These are phyloP conservation scores for Drosophila pseudotakahashii DNA, from an alignment of 2,888 invertebrate genomes.

Conservation along the genomic window DNA sequence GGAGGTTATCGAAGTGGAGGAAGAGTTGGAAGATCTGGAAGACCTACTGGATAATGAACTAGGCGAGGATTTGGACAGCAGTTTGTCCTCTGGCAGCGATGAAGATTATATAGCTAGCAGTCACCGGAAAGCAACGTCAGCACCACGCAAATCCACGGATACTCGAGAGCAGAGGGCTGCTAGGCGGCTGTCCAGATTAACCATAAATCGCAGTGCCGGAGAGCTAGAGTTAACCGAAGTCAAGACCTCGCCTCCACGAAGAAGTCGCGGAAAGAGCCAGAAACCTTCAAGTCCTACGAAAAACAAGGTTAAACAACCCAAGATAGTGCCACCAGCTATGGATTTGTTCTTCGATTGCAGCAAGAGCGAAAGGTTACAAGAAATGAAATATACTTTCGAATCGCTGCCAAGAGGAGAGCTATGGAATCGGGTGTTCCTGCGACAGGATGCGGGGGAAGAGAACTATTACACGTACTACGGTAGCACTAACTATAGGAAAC, in stretches of 20 bases:
- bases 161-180: constrained; percentile 67
- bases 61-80: constrained; percentile 52
- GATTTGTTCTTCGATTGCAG: constrained; percentile 72
- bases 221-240: constrained; percentile 19
- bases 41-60: constrained; percentile 41
- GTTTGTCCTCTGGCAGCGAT: constrained; percentile 64
- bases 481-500: constrained; percentile 82
- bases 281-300: constrained; percentile 22
- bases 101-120: constrained; percentile 65
- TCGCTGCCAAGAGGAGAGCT: constrained; percentile 89
- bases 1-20: constrained; percentile 17
- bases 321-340: constrained; percentile 4
- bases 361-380: constrained; percentile 72
- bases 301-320: constrained; percentile 8
- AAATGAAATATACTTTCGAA: constrained; percentile 86
- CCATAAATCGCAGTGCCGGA: constrained; percentile 49
- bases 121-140: constrained; percentile 6
- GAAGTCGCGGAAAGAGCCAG: constrained; percentile 3
- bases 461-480: constrained; percentile 86
- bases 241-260: constrained; percentile 19
- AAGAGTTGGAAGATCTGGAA: constrained; percentile 44
- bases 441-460: constrained; percentile 90
- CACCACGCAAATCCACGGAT: constrained; percentile 23
- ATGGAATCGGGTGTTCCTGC: constrained; percentile 91
- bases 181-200: constrained; percentile 55